phyloP scores from a whole-genome alignment of 1,140 invertebrate species.

The Steinernema khuongi region DNA sequence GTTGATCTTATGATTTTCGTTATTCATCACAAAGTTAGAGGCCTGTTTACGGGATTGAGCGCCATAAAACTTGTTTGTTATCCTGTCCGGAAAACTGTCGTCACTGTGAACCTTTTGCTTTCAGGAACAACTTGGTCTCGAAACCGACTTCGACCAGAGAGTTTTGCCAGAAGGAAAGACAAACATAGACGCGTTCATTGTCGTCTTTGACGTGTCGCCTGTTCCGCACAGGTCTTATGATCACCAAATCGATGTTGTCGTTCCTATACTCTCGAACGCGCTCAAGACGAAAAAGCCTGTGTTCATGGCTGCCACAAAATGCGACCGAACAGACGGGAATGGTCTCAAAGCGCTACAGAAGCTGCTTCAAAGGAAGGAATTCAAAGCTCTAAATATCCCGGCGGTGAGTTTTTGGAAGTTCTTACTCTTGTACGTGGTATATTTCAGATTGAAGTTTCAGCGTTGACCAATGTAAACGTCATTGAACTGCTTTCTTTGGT shows the following conservation, averaged over 20 bases:
- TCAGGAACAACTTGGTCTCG: constrained; percentile 64
- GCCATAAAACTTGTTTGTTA: too few relatives aligned
- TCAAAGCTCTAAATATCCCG: constrained; percentile 66
- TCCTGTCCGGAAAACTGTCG: too few relatives aligned
- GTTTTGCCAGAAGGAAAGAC: constrained; percentile 86
- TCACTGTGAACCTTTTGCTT: too few relatives aligned
- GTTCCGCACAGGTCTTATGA: constrained; percentile 77
- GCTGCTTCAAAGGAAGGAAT: constrained; percentile 81
- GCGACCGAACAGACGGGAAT: constrained; percentile 82
- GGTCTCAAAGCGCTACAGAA: constrained; percentile 83
- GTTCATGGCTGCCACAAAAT: constrained; percentile 89
- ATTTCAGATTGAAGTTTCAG: constrained; percentile 84
- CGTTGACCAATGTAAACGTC: constrained; percentile 93
- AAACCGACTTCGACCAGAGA: constrained; percentile 90
- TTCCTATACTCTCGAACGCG: constrained; percentile 55
- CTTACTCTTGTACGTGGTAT: constrained; percentile 64
- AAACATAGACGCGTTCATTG: constrained; percentile 88
- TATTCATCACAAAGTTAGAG: too few relatives aligned
- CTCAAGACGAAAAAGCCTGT: constrained; percentile 78
- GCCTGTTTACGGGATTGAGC: too few relatives aligned
- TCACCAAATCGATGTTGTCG: constrained; percentile 64
- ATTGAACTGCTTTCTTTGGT: constrained; percentile 84
- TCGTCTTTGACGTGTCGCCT: constrained; percentile 88
- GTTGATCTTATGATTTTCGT: too few relatives aligned
- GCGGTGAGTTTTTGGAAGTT: constrained; percentile 21